Percentiles rank a stretch among this genome's conserved stretches.
Conservation (phyloP, 2,113 vertebrate species). For the Stigmatopora argus region DNA sequence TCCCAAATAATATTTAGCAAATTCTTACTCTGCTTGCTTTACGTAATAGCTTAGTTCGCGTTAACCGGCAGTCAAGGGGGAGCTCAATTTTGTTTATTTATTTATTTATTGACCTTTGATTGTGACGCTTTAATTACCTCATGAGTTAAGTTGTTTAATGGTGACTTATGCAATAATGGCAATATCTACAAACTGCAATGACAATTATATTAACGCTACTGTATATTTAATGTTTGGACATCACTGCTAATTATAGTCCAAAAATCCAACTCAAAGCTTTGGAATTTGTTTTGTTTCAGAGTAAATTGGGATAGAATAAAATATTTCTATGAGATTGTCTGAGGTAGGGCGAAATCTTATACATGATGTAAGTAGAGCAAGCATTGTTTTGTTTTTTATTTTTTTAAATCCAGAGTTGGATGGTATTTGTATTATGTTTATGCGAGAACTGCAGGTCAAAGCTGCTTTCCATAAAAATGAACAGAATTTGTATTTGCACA, state of each 20-base stretch:
- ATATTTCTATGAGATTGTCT: no score
- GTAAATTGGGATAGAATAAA: no score
- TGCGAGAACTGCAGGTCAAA: not conserved
- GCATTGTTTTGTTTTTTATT: no score
- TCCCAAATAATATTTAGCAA: not conserved
- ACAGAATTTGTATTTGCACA: not conserved
- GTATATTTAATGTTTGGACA: no score
- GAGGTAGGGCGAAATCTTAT: no score
- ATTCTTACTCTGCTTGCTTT: not conserved
- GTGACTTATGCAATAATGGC: not conserved
- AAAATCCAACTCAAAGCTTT: no score
- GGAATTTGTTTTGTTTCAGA: no score
- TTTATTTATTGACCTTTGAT: not conserved
- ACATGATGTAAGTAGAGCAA: no score
- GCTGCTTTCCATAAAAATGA: not conserved
- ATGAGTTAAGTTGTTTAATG: not conserved
- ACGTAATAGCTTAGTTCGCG: no score
- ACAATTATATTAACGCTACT: not conserved
- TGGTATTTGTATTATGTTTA: not conserved
- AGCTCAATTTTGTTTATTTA: no score
- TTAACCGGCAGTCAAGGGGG: no score
- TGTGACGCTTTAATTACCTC: not conserved
- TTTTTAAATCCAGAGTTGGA: not conserved
- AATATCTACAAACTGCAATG: not conserved
- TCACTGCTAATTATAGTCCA: no score